Conservation (phyloP, 1,140 invertebrate species). For the Eciton burchellii region DNA sequence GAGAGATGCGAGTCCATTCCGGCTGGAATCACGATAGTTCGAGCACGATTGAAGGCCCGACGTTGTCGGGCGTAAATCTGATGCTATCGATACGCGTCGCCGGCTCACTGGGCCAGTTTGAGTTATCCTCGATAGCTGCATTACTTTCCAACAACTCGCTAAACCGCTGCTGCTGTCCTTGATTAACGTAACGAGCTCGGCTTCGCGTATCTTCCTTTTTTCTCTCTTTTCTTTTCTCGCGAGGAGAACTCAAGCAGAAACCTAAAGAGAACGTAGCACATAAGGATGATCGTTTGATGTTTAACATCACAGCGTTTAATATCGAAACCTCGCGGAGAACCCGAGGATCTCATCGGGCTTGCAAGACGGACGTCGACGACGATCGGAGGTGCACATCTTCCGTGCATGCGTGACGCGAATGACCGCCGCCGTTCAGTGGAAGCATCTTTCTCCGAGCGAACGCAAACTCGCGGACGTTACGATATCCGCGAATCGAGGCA, state of each 20-base stretch:
- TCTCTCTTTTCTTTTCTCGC: too few species aligned
- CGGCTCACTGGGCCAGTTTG: neutral
- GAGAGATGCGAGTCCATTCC: too few species aligned
- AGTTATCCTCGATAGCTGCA: neutral
- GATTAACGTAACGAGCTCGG: neutral
- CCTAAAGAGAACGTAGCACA: slow-evolving; percentile 18
- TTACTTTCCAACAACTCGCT: neutral
- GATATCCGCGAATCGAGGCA: neutral
- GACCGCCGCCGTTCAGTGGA: slow-evolving; percentile 65
- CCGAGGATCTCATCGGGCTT: neutral
- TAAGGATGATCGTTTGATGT: neutral
- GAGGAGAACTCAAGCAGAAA: neutral
- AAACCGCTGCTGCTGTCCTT: neutral
- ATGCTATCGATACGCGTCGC: neutral
- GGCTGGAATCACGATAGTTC: neutral
- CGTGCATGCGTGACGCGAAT: slow-evolving; percentile 35
- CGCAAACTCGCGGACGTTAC: neutral
- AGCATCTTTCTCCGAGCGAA: slow-evolving; percentile 5
- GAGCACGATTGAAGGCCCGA: neutral
- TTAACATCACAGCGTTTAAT: too few species aligned
- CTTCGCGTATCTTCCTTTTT: neutral
- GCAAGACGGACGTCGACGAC: slow-evolving; percentile 11
- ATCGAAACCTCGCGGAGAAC: too few species aligned
- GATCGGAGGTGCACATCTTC: slow-evolving; percentile 3
- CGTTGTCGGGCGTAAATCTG: neutral